Evolutionary conservation across 2,797 vertebrate species (phyloP), one percentile per base, ranked within the genome.

Genomic region (Spinus olivaceus): DNA sequence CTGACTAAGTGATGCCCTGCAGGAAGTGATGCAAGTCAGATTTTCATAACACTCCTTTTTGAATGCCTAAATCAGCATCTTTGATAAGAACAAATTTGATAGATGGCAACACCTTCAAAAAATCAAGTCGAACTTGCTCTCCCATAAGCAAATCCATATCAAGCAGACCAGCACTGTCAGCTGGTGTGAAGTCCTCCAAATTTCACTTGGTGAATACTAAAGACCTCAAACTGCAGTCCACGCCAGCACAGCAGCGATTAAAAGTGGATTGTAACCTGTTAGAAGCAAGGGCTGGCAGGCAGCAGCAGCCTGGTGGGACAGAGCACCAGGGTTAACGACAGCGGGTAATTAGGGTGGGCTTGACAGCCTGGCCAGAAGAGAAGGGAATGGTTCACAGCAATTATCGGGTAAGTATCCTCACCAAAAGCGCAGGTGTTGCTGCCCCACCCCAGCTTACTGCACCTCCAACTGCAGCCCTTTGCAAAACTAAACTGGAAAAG

Each of bases 401-500:
- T 94, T 92, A 93, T 12, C 70, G 59, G 83, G 39, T 77, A 60
- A 89, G 79, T 39, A 69, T 86, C 91, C 88, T 83, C 88, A 88
- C 86, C 88, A 25, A 71, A 76, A 67, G 76, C 21, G 4, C 93
- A 96, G 94, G 95, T 97, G 95, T 76, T 94, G 66, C 92, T 49
- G 91, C 94, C 95, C 87, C 96, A 79, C 95, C 94, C 94, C 87
- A 59, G 56, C 91, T 93, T 74, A 76, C 89, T 81, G 81, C 89
- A 70, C 87, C 94, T 88, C 54, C 88, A 72, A 77, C 60, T 60
- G 76, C 87, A 86, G 91, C 66, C 69, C 88, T 76, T 64, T 89
- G 88, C 86, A 92, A 89, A 88, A 47, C 81, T 12, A 24, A 89
- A 96, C 95, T 94, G 96, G 94, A 96, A 96, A 96, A 96, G 91